Evolutionary conservation across 1,140 invertebrate species (phyloP).

Genomic region (Orchesella cincta): DNA sequence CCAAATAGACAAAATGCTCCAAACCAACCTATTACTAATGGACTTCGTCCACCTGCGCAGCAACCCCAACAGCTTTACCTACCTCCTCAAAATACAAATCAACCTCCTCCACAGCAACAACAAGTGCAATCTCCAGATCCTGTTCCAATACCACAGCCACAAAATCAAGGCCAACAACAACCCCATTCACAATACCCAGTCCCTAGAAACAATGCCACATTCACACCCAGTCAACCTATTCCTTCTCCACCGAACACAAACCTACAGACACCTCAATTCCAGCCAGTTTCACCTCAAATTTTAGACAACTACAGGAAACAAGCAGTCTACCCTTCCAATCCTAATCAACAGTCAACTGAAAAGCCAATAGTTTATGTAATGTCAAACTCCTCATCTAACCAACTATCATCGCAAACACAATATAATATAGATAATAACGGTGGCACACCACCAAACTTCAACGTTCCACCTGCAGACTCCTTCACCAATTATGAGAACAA

Average conservation of each 20-base stretch:
- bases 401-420: too few species aligned
- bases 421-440: too few species aligned
- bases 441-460: not conserved
- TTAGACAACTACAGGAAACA: not conserved
- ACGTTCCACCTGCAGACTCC: not conserved
- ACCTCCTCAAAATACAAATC: too few species aligned
- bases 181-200: not conserved
- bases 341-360: not conserved
- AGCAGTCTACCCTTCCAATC: not conserved
- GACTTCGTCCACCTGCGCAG: not conserved
- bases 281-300: constrained; percentile 14
- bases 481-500: not conserved
- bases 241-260: not conserved
- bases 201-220: not conserved
- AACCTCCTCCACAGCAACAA: not conserved
- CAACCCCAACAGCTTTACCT: not conserved
- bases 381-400: not conserved
- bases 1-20: not conserved
- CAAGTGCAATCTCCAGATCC: not conserved
- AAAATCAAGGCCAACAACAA: constrained; percentile 3
- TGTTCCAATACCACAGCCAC: not conserved
- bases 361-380: not conserved
- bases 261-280: not conserved
- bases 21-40: too few species aligned
- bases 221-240: constrained; percentile 1